Percentiles rank a stretch among this genome's conserved stretches.
Evolutionary conservation across 92 coral and sea anemone species (phyloP).

Genomic region (Umimayanthus chanpuru): DNA sequence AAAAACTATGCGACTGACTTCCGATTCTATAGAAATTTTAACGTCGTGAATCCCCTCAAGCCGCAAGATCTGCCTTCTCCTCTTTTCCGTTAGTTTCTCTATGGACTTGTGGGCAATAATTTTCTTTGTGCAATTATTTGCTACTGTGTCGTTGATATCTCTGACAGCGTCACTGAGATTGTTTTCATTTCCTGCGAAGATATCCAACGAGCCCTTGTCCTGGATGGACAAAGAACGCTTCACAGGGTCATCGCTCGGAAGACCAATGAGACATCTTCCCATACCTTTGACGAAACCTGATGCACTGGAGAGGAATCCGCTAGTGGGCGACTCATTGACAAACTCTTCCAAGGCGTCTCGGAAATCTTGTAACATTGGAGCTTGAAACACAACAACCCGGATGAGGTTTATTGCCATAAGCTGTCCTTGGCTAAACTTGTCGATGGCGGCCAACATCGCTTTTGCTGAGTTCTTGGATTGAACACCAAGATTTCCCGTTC

Average conservation of each 20-base stretch:
- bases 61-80: conserved; percentile 38
- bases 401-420: conserved; percentile 51
- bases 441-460: conserved; percentile 62
- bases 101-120: conserved; percentile 56
- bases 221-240: conserved; percentile 8
- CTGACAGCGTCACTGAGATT: conserved; percentile 46
- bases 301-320: conserved; percentile 19
- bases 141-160: conserved; percentile 48
- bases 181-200: conserved; percentile 54
- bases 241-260: not conserved
- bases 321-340: conserved; percentile 18
- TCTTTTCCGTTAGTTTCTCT: conserved; percentile 61
- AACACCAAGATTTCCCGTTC: conserved; percentile 60
- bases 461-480: conserved; percentile 57
- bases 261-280: not conserved
- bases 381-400: conserved; percentile 74
- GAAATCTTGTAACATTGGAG: conserved; percentile 59
- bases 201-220: conserved; percentile 15
- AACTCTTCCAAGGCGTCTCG: conserved; percentile 57
- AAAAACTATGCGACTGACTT: conserved; percentile 55
- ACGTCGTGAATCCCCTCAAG: conserved; percentile 38
- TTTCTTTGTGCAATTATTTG: conserved; percentile 51
- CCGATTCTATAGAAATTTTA: conserved; percentile 45
- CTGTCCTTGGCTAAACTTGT: conserved; percentile 58
- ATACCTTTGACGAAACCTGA: conserved; percentile 11